These are phyloP conservation scores for Minunthozetes semirufus DNA, from an alignment of 2,888 invertebrate genomes.

Conservation along the genomic window DNA sequence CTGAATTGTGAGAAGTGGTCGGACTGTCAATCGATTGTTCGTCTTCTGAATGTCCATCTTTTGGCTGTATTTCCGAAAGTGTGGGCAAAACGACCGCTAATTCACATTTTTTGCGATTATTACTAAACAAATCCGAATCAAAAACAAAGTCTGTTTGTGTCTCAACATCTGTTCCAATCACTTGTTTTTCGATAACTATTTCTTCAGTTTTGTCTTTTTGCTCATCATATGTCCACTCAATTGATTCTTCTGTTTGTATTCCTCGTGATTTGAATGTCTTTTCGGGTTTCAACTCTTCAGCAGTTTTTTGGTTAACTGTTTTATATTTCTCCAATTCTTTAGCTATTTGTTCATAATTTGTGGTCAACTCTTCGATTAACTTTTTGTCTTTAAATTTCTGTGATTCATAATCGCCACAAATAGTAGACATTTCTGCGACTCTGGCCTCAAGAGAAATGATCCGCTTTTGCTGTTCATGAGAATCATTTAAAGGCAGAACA, in stretches of 20 bases:
- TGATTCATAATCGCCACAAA: slow-evolving; percentile 37
- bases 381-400: slow-evolving; percentile 24
- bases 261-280: neutral
- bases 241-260: neutral
- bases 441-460: slow-evolving; percentile 30
- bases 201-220: neutral
- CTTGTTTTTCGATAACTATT: neutral
- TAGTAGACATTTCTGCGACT: slow-evolving; percentile 30
- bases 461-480: slow-evolving; percentile 33
- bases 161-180: neutral
- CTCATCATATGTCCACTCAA: neutral
- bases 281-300: neutral
- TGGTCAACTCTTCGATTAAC: slow-evolving; percentile 20
- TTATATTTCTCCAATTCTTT: neutral
- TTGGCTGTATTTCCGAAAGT: neutral
- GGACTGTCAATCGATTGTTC: neutral
- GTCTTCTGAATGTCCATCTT: neutral
- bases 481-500: neutral
- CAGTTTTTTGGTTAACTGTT: neutral
- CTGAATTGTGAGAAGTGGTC: neutral
- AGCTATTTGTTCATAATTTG: slow-evolving; percentile 15
- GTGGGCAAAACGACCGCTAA: slow-evolving; percentile 17
- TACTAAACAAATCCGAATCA: neutral
- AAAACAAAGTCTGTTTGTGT: neutral
- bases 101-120: slow-evolving; percentile 15